phyloP scores from a whole-genome alignment of 1,140 invertebrate genomes.

The Nebria ingens region DNA sequence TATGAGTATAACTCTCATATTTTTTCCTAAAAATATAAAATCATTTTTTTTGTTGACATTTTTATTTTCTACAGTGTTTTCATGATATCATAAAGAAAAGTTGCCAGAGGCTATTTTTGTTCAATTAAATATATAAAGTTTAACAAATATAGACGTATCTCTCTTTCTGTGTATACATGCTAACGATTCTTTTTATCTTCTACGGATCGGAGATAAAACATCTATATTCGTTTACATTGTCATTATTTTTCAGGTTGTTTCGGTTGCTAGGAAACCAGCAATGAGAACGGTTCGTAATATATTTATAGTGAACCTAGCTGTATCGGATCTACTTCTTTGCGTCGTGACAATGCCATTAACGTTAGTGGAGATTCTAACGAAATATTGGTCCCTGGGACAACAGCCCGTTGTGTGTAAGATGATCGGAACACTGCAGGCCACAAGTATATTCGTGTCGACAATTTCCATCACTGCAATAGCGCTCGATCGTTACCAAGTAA shows the following conservation, averaged over 20 bases:
- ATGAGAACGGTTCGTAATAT: constrained; percentile 81
- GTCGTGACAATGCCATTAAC: constrained; percentile 79
- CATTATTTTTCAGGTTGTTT: constrained; percentile 33
- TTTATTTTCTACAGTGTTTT: too few species aligned
- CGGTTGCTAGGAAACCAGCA: constrained; percentile 59
- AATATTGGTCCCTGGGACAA: constrained; percentile 61
- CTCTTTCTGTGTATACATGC: too few species aligned
- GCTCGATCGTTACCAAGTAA: constrained; percentile 65
- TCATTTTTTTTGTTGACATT: too few species aligned
- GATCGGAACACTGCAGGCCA: constrained; percentile 68
- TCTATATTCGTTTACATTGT: too few species aligned
- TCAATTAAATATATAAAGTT: too few species aligned
- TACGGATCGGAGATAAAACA: too few species aligned
- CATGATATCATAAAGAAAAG: too few species aligned
- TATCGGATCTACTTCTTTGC: constrained; percentile 75
- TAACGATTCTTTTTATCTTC: too few species aligned
- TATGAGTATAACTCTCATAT: too few species aligned
- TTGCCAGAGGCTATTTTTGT: too few species aligned
- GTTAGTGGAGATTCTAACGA: constrained; percentile 65
- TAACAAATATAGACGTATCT: too few species aligned
- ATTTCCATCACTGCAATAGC: constrained; percentile 85
- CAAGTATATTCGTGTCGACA: constrained; percentile 80
- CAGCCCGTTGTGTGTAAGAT: constrained; percentile 64
- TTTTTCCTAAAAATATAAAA: too few species aligned
- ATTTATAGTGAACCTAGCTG: constrained; percentile 82